Evolutionary conservation across 2,797 vertebrate genomes (phyloP), one percentile per base, ranked within the genome.

Genomic region (Anableps anableps): DNA sequence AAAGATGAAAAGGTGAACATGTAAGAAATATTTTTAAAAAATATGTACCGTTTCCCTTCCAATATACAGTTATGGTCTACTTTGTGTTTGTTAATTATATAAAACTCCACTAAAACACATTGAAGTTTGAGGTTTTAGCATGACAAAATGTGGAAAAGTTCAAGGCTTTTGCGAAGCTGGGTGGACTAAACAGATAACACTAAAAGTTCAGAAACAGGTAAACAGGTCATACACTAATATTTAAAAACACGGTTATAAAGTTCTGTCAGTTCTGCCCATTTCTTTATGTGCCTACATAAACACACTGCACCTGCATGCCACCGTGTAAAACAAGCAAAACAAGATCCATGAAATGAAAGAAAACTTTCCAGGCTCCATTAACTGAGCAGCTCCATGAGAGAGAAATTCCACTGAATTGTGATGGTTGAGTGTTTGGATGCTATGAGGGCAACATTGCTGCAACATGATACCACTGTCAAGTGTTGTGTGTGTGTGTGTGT

Each of bases 381-480:
- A 80, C 75, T 43, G 76, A 76, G 45, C 23, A 43, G 36, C 29
- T 0, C 11, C 38, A 21, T 78, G 70, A 26, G 9, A 50, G 77
- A 74, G 64, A 72, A 72, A 81, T 81, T 81, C 77, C 74, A 17
- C 66, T 62, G 71, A 48, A 79, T 21, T 19, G 75, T 45, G 29
- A 76, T 45, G 48, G 47, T 82, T 41, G 72, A 74, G 34, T 72
- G 70, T 74, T 75, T 80, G 70, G 60, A n/a, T 74, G 80, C 77
- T 36, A 7, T 76, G 79, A 83, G 53, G 60, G 53, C 41, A 31
- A 10, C 75, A 74, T 81, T 81, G 79, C 75, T 78, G 84, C 83
- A 88, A 84, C 73, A 1, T 13, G 62, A 89, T 71, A 66, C 78
- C 74, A 17, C 71, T 62, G 82, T 77, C 82, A 78, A 80, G 78